A percentile compares a stretch with the other conserved stretches of the same genome.
These are phyloP conservation scores for Hypotaenidia okinawae DNA, from an alignment of 2,797 vertebrate genomes.

Conservation along the genomic window DNA sequence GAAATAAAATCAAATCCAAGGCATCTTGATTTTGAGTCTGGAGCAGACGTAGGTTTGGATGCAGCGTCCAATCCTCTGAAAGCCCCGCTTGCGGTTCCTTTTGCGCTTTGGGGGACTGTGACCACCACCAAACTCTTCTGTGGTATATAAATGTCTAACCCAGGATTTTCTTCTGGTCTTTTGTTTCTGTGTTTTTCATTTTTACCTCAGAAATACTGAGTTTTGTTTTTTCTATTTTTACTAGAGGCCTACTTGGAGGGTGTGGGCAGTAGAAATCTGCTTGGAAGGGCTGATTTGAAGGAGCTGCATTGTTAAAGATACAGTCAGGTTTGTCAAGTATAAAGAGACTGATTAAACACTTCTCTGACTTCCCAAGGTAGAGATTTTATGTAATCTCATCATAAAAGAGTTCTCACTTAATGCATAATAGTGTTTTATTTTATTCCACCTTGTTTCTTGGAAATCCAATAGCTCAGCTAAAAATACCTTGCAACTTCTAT, in stretches of 20 bases:
- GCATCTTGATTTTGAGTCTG: neutral
- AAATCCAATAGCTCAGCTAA: neutral
- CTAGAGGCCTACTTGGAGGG: neutral
- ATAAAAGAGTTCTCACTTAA: neutral
- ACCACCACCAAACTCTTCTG: neutral
- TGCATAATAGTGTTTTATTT: neutral
- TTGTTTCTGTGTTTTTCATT: neutral
- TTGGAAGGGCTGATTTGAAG: conserved; percentile 28
- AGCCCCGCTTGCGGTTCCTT: too few relatives aligned
- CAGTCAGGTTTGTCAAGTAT: conserved; percentile 9
- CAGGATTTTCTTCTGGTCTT: neutral
- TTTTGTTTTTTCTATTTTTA: neutral
- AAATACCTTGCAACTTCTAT: too few relatives aligned
- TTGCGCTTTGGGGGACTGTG: neutral
- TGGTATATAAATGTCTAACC: neutral
- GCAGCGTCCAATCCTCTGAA: neutral
- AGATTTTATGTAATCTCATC: neutral
- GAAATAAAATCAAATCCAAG: neutral
- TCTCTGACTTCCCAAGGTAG: neutral
- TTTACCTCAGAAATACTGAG: neutral
- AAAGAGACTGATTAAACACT: neutral
- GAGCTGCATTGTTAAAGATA: neutral
- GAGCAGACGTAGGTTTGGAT: neutral
- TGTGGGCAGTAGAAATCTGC: conserved; percentile 18
- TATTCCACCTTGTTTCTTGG: neutral